Evolutionary conservation across 2,113 vertebrate species (phyloP).

Genomic region (Nematolebias whitei): DNA sequence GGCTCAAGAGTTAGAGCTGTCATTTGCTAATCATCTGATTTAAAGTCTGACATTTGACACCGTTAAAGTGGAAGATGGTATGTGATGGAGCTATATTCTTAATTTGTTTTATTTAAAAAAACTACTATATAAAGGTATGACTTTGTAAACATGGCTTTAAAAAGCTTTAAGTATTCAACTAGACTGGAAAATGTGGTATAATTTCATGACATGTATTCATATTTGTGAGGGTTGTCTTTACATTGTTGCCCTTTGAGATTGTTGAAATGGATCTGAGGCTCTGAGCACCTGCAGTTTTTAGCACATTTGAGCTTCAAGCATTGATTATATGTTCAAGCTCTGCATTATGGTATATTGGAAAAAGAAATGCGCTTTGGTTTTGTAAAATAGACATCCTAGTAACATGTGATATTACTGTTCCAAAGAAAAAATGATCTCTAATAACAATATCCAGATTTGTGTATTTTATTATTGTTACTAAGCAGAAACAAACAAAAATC

Average conservation of each 20-base stretch:
- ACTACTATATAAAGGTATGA: background rate
- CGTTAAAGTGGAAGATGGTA: background rate
- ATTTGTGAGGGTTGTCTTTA: background rate
- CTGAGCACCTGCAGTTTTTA: background rate
- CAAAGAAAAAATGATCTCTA: slow-evolving; percentile 24
- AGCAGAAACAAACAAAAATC: background rate
- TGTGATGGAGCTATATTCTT: background rate
- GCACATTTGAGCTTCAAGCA: background rate
- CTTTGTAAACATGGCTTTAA: background rate
- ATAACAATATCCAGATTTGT: slow-evolving; percentile 10
- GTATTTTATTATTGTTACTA: background rate
- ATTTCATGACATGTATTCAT: background rate
- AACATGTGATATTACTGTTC: background rate
- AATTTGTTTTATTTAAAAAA: background rate
- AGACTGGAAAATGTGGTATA: background rate
- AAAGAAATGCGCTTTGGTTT: no score
- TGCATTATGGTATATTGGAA: background rate
- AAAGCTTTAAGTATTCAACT: background rate
- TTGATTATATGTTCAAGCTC: background rate
- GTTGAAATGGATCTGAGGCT: background rate
- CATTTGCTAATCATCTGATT: background rate
- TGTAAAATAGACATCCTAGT: no score
- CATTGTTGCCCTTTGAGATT: slow-evolving; percentile 9
- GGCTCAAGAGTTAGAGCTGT: background rate
- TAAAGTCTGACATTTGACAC: background rate